Evolutionary conservation across 2,113 vertebrate species (phyloP).

Genomic region (Copsychus sechellarum): DNA sequence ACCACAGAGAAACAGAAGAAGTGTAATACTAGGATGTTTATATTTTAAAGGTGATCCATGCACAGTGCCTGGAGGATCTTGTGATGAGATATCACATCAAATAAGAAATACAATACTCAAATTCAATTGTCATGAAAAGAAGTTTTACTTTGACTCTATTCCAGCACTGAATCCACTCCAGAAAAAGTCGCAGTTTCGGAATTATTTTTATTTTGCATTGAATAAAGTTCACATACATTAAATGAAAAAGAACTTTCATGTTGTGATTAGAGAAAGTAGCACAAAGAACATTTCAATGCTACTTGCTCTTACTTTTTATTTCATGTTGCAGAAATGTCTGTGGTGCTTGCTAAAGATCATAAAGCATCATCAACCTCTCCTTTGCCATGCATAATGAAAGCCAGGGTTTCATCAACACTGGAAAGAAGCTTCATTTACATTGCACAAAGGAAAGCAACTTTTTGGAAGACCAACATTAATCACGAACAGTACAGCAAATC

Average conservation of each 20-base stretch:
- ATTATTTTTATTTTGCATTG: constrained; percentile 25
- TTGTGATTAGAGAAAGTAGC: constrained; percentile 48
- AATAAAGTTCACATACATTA: neutral
- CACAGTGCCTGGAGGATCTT: neutral
- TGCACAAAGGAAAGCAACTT: constrained; percentile 69
- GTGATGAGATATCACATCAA: constrained; percentile 29
- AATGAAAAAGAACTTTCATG: constrained; percentile 28
- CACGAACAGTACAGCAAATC: constrained; percentile 57
- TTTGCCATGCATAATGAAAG: constrained; percentile 70
- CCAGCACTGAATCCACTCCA: constrained; percentile 1
- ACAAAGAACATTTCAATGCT: constrained; percentile 46
- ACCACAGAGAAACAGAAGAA: neutral
- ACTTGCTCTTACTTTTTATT: constrained; percentile 61
- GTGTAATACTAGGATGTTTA: neutral
- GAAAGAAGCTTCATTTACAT: constrained; percentile 69
- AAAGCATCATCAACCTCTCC: constrained; percentile 56
- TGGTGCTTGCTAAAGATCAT: constrained; percentile 65
- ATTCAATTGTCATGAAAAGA: constrained; percentile 8
- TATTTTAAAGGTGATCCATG: constrained; percentile 8
- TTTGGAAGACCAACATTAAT: constrained; percentile 71
- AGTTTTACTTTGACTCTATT: constrained; percentile 27
- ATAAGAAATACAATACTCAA: constrained; percentile 28
- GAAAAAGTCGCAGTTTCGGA: neutral
- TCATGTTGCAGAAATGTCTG: constrained; percentile 57
- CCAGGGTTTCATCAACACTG: constrained; percentile 51